These are phyloP conservation scores for Anabacerthia variegaticeps DNA, from an alignment of 2,797 vertebrate genomes.

Conservation along the genomic window DNA sequence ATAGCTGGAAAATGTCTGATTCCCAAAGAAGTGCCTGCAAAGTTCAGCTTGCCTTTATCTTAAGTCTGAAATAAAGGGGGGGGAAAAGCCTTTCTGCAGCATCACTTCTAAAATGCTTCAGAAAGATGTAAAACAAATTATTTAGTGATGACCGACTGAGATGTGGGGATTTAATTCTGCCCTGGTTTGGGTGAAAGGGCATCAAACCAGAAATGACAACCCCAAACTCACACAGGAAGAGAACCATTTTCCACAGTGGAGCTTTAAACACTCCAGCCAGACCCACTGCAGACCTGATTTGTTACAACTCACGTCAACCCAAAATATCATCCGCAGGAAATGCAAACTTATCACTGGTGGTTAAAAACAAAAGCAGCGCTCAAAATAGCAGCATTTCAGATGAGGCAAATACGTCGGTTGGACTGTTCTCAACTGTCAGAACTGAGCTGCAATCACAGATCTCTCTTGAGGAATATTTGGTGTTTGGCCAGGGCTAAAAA, in stretches of 20 bases:
- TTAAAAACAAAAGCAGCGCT: conserved; percentile 41
- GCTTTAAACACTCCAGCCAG: neutral
- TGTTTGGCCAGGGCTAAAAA: conserved; percentile 41
- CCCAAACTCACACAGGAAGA: neutral
- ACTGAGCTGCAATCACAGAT: conserved; percentile 9
- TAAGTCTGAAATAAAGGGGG: neutral
- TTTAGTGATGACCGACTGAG: neutral
- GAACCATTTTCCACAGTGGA: neutral
- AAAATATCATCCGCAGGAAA: conserved; percentile 22
- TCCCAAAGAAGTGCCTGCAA: neutral
- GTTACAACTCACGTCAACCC: neutral
- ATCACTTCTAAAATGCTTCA: neutral
- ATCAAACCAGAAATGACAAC: neutral
- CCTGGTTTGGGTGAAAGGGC: neutral
- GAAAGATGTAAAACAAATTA: neutral
- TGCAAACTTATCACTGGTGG: neutral
- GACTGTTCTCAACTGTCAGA: conserved; percentile 41
- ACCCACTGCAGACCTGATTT: neutral
- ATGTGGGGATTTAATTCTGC: neutral
- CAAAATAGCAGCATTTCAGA: conserved; percentile 42
- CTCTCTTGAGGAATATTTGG: conserved; percentile 26
- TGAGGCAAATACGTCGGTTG: neutral
- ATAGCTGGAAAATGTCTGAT: neutral
- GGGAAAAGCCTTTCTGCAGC: neutral
- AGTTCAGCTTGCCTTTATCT: neutral